Conservation (phyloP, 1,140 invertebrate species). For the Philaenus spumarius region DNA sequence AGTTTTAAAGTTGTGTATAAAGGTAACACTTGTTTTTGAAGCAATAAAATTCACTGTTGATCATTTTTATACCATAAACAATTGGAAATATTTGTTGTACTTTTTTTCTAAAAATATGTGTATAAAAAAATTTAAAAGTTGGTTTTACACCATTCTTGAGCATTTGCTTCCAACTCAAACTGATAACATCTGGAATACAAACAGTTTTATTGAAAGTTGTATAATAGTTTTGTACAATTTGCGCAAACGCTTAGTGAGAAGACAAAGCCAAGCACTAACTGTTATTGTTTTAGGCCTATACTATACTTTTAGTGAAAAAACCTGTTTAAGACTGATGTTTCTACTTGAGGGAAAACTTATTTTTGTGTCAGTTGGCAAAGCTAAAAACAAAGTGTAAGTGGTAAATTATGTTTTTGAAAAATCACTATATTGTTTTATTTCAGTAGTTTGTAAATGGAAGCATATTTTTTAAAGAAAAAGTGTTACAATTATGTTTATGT, state of each 20-base stretch:
- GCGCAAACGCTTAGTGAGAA: neutral
- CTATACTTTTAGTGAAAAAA: conserved; percentile 10
- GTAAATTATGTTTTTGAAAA: conserved; percentile 1
- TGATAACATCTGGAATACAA: neutral
- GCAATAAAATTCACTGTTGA: no score
- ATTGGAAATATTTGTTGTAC: no score
- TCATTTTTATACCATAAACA: no score
- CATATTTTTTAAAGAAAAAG: neutral
- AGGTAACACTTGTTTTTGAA: no score
- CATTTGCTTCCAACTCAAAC: neutral
- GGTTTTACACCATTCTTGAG: conserved; percentile 6
- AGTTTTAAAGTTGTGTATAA: no score
- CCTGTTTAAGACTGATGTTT: conserved; percentile 12
- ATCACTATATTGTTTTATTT: conserved; percentile 6
- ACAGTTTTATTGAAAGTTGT: conserved; percentile 3
- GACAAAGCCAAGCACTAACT: neutral
- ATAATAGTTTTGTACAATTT: conserved; percentile 4
- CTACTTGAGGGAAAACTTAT: conserved; percentile 9
- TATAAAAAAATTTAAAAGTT: neutral
- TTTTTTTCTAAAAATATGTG: neutral
- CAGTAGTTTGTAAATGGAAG: neutral
- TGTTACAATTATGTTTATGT: no score
- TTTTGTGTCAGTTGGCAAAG: conserved; percentile 11
- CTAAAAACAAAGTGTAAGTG: conserved; percentile 6
- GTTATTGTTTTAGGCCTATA: conserved; percentile 12